A percentile compares a stretch with the other conserved stretches of the same genome.
Evolutionary conservation across 2,797 vertebrate species (phyloP).

Genomic region (Halcyon badia): DNA sequence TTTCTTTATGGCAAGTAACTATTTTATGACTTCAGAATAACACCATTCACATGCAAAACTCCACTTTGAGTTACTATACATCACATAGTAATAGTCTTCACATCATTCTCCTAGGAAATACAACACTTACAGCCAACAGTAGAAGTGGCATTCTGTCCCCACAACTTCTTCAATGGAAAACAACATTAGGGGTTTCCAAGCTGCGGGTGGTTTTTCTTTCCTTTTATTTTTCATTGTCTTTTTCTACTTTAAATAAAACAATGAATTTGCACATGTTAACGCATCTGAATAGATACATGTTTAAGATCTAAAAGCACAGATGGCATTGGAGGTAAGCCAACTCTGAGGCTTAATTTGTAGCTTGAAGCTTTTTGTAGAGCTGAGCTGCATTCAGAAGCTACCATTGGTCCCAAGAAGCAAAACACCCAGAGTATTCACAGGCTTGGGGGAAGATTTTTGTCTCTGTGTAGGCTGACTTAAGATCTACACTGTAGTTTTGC

Average conservation of each 20-base stretch:
- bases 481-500: background rate
- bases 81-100: background rate
- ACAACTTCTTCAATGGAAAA: background rate
- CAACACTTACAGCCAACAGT: background rate
- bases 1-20: background rate
- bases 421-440: background rate
- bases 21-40: background rate
- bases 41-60: background rate
- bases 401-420: background rate
- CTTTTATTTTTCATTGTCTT: slow-evolving; percentile 8
- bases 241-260: slow-evolving; percentile 21
- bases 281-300: slow-evolving; percentile 36
- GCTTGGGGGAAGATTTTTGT: background rate
- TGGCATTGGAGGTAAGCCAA: slow-evolving; percentile 57
- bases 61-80: background rate
- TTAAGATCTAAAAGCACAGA: slow-evolving; percentile 61
- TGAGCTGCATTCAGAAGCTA: slow-evolving; percentile 33
- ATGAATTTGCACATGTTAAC: slow-evolving; percentile 7
- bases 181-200: background rate
- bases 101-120: background rate
- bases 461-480: slow-evolving; percentile 14
- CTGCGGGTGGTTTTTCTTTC: background rate
- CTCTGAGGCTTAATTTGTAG: slow-evolving; percentile 26
- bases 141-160: background rate
- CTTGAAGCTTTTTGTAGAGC: slow-evolving; percentile 15